These are phyloP conservation scores for Aepyceros melampus DNA, from an alignment of 2,113 vertebrate species.

Conservation along the genomic window DNA sequence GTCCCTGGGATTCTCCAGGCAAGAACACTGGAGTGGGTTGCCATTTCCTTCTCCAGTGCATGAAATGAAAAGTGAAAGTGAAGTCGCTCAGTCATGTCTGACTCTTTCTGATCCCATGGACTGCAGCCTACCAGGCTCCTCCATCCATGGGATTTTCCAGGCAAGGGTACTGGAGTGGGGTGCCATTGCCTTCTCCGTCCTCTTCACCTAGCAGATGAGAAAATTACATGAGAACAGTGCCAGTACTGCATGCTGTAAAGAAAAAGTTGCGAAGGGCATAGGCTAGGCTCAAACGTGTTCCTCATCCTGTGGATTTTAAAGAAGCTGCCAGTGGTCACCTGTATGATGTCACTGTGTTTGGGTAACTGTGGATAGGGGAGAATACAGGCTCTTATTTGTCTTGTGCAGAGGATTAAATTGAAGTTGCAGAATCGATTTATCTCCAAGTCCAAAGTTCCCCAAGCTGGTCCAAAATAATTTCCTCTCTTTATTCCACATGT, in stretches of 20 bases:
- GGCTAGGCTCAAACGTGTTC: background rate
- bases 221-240: background rate
- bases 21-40: too few relatives aligned
- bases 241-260: background rate
- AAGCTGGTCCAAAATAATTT: background rate
- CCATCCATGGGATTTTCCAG: too few relatives aligned
- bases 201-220: too few relatives aligned
- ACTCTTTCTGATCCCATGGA: too few relatives aligned
- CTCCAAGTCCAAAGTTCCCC: background rate
- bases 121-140: too few relatives aligned
- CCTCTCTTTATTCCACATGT: slow-evolving; percentile 30
- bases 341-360: background rate
- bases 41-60: too few relatives aligned
- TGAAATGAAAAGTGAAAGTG: too few relatives aligned
- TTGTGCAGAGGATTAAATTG: background rate
- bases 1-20: too few relatives aligned
- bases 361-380: background rate
- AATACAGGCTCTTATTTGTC: background rate
- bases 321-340: background rate
- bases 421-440: background rate
- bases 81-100: too few relatives aligned
- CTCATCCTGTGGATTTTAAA: background rate
- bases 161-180: too few relatives aligned
- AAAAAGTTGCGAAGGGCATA: background rate
- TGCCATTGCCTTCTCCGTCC: background rate